Evolutionary conservation across 53 echinoderm and acorn worm species (phyloP).

Genomic region (Arbacia lixula): DNA sequence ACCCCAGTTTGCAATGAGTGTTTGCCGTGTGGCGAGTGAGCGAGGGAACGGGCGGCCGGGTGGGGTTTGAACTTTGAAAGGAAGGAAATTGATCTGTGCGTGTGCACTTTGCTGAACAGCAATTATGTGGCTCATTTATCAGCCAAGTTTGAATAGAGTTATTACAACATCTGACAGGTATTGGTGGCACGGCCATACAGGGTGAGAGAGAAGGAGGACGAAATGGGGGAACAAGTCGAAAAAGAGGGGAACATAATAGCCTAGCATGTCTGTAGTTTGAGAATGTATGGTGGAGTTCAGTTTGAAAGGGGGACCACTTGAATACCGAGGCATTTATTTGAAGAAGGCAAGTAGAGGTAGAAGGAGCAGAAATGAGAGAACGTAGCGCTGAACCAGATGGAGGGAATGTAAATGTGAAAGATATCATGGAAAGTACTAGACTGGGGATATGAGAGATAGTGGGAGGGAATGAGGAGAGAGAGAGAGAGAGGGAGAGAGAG

Average conservation of each 20-base stretch:
- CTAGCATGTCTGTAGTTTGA: too few species aligned
- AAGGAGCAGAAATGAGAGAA: not conserved
- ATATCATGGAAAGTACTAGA: not conserved
- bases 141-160: not conserved
- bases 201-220: not conserved
- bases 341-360: not conserved
- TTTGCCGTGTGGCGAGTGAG: not conserved
- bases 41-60: too few species aligned
- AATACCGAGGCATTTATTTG: too few species aligned
- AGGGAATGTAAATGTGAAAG: too few species aligned
- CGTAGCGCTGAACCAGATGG: too few species aligned
- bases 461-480: not conserved
- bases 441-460: not conserved
- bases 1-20: slow-evolving; percentile 6
- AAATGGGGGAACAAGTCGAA: too few species aligned
- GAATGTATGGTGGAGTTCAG: too few species aligned
- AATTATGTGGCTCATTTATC: slow-evolving; percentile 54
- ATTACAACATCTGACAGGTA: slow-evolving; percentile 4
- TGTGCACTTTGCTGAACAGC: slow-evolving; percentile 31
- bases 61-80: too few species aligned
- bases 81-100: slow-evolving; percentile 9
- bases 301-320: too few species aligned
- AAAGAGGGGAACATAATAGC: too few species aligned
- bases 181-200: not conserved
- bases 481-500: not conserved